A percentile compares a stretch with the other conserved stretches of the same genome.
phyloP scores from a whole-genome alignment of 1,140 invertebrate genomes.

The Ips nitidus region DNA sequence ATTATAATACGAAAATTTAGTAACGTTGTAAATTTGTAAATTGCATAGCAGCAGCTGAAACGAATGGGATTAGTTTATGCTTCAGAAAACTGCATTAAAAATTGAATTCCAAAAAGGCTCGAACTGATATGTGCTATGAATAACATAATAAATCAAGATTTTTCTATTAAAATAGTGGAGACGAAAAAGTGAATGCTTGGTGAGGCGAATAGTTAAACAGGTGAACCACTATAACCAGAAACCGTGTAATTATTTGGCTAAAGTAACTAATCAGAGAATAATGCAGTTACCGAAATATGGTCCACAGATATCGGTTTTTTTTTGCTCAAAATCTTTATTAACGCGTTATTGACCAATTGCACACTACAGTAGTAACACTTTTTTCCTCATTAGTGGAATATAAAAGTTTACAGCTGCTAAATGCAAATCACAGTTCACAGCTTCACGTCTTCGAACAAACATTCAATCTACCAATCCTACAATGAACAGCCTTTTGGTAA shows the following conservation, averaged over 20 bases:
- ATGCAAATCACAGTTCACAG: not conserved
- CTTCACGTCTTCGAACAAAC: not conserved
- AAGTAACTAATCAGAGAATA: not conserved
- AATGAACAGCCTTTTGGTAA: slow-evolving; percentile 12
- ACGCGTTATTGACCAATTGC: not conserved
- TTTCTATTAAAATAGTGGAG: too few relatives aligned
- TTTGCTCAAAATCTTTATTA: not conserved
- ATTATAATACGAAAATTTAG: not conserved
- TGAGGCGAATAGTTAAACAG: not conserved
- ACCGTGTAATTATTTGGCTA: slow-evolving; percentile 2
- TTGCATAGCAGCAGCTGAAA: too few relatives aligned
- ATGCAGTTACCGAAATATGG: not conserved
- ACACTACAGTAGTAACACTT: not conserved
- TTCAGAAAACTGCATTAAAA: too few relatives aligned
- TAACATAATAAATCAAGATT: too few relatives aligned
- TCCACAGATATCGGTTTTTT: not conserved
- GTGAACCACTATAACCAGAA: not conserved
- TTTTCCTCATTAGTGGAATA: not conserved
- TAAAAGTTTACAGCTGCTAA: not conserved
- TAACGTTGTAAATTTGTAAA: not conserved
- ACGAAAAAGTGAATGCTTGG: not conserved
- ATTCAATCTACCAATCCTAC: not conserved
- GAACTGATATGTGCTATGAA: too few relatives aligned
- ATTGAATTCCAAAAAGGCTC: too few relatives aligned
- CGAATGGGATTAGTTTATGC: too few relatives aligned